phyloP scores from a whole-genome alignment of 2,113 vertebrate species.

The Myodes glareolus region DNA sequence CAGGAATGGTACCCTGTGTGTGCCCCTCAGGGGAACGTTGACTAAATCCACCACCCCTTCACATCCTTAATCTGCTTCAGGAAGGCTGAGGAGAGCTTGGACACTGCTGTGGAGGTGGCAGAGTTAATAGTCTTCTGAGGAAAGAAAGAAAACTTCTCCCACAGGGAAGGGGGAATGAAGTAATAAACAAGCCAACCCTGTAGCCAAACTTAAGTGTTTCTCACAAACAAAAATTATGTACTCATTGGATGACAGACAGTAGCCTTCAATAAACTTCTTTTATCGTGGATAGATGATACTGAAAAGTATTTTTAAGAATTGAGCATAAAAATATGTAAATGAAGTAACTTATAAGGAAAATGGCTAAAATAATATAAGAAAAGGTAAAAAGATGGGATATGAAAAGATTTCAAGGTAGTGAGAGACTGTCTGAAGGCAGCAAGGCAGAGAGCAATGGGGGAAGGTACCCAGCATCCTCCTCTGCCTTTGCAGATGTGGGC shows the following conservation, averaged over 20 bases:
- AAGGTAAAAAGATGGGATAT: background rate
- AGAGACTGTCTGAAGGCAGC: background rate
- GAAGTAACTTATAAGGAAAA: background rate
- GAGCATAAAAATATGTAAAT: background rate
- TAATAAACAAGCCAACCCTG: background rate
- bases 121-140: background rate
- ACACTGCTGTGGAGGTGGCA: background rate
- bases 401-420: background rate
- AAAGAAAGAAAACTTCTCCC: background rate
- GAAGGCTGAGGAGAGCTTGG: background rate
- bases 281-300: background rate
- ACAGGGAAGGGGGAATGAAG: background rate
- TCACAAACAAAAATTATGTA: background rate
- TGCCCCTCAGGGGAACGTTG: background rate
- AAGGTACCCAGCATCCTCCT: background rate
- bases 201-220: background rate
- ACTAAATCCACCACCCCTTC: background rate
- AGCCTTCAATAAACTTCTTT: background rate
- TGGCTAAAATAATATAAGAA: background rate
- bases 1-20: too few species aligned
- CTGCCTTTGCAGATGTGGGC: background rate
- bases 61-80: background rate
- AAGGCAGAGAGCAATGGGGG: background rate
- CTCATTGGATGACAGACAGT: background rate
- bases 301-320: background rate